These are phyloP conservation scores for Calameuta pallipes DNA, from an alignment of 2,888 invertebrate species.

Conservation along the genomic window DNA sequence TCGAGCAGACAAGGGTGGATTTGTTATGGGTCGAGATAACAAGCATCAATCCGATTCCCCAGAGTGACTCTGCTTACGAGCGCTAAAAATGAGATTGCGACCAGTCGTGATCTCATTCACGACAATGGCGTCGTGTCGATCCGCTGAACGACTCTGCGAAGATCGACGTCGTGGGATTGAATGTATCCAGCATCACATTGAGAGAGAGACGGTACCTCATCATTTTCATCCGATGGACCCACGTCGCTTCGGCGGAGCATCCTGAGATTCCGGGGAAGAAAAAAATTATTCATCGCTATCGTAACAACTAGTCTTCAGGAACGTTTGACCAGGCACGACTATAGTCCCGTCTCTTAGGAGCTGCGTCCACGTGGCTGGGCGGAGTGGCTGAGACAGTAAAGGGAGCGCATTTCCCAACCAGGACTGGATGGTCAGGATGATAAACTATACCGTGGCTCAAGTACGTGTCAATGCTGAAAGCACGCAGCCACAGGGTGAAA, in stretches of 20 bases:
- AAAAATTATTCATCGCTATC: not conserved
- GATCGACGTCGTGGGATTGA: not conserved
- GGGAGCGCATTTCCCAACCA: not conserved
- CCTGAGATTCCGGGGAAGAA: not conserved
- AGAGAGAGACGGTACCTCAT: not conserved
- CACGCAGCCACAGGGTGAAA: not conserved
- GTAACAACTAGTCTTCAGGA: too few species aligned
- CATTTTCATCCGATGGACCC: not conserved
- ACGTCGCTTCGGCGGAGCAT: not conserved
- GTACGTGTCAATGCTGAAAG: not conserved
- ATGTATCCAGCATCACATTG: not conserved
- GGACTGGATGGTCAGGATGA: not conserved
- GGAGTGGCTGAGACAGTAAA: too few species aligned
- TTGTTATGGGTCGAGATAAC: constrained; percentile 8
- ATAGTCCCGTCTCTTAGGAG: not conserved
- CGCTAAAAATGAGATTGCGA: not conserved
- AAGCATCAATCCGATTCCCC: constrained; percentile 2
- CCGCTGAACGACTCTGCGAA: not conserved
- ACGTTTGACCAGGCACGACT: too few species aligned
- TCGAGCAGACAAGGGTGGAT: not conserved
- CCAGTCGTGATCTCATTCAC: not conserved
- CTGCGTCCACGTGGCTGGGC: too few species aligned
- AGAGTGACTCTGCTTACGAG: not conserved
- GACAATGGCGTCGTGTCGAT: not conserved
- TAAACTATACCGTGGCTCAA: not conserved